phyloP scores from a whole-genome alignment of 64 coral and sea anemone genomes.

The Stylophora pistillata region DNA sequence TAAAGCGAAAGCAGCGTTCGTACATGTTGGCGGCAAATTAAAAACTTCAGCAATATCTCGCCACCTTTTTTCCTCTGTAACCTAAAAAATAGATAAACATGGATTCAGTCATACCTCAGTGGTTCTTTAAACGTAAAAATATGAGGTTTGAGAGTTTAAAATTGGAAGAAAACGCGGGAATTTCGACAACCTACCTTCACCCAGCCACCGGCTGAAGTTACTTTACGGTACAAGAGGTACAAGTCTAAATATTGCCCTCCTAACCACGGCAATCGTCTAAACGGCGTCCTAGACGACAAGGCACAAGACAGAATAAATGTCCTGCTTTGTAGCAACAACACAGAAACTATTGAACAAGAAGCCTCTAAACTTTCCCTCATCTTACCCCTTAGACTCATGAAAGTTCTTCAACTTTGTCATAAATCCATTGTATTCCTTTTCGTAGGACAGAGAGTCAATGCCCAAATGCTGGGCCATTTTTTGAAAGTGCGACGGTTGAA shows the following conservation, averaged over 20 bases:
- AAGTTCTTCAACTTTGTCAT: conserved; percentile 98
- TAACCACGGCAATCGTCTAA: conserved; percentile 88
- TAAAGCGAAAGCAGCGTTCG: conserved; percentile 96
- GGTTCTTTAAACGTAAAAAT: conserved; percentile 7
- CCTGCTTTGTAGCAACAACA: conserved; percentile 39
- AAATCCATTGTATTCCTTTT: conserved; percentile 96
- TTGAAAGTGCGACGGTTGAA: conserved; percentile 57
- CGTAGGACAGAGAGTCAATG: conserved; percentile 75
- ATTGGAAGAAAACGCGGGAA: conserved; percentile 30
- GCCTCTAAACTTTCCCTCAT: conserved; percentile 8
- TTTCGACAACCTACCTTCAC: conserved; percentile 73
- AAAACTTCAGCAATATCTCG: conserved; percentile 95
- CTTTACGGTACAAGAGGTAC: conserved; percentile 96
- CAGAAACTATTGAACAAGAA: conserved; percentile 74
- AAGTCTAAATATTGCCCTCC: conserved; percentile 95
- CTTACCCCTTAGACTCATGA: conserved; percentile 96
- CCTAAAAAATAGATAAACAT: conserved; percentile 54
- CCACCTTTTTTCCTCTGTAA: conserved; percentile 94
- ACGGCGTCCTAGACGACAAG: conserved; percentile 88
- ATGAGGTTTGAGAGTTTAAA: conserved; percentile 18
- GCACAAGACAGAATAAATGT: conserved; percentile 58
- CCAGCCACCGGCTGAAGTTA: conserved; percentile 92
- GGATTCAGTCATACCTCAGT: conserved; percentile 21
- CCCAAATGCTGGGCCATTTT: conserved; percentile 89
- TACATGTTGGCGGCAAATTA: conserved; percentile 96